Base-by-base conservation (phyloP, 2,797 vertebrate genomes). In the Coregonus sp. region DNA sequence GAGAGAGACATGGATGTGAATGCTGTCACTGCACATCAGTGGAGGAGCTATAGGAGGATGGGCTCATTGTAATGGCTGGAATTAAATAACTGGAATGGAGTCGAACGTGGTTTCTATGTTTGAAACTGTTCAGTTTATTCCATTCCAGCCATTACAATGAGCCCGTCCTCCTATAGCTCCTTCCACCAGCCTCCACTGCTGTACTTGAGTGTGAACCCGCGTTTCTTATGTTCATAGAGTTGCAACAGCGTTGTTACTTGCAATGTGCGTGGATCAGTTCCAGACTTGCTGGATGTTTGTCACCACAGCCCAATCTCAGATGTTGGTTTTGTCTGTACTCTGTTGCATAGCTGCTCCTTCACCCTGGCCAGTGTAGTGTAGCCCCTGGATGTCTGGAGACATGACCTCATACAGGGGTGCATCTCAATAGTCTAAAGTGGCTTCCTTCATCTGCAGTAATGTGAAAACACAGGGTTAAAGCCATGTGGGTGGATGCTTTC, bases 401-500 rank as follows among this genome's bases (percentile, higher is more conserved):
- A 25, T 63, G n/a, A 63, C 20, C 20, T 63, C 11, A 11, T 63
- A 63, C 59, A 12, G n/a, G n/a, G 59, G 5, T 25, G 59, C 59
- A 63, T 25, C 7, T 63, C n/a, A 25, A 25, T 63, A 63, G 59
- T 63, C n/a, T 25, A 12, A 63, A 25, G 59, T 1, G 59, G 18
- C n/a, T 25, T 25, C 59, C 59, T 69, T 16, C 65, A 25, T 29
- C 83, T 87, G 81, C 84, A 80, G 79, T 79, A 84, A 85, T 86
- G 65, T 37, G 33, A 47, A 40, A 70, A 84, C 82, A 84, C 79
- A 78, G 69, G 81, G 82, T 85, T 79, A 80, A 85, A 90, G 89
- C 88, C 89, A 87, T 91, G 88, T 1, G 40, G 78, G 83, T 80
- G 81, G 85, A 20, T 50, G 77, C 80, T 82, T 70, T 50, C 83